Percentiles rank a stretch among this genome's conserved stretches.
Conservation (phyloP, 2,888 invertebrate genomes). For the Philaethria dido region DNA sequence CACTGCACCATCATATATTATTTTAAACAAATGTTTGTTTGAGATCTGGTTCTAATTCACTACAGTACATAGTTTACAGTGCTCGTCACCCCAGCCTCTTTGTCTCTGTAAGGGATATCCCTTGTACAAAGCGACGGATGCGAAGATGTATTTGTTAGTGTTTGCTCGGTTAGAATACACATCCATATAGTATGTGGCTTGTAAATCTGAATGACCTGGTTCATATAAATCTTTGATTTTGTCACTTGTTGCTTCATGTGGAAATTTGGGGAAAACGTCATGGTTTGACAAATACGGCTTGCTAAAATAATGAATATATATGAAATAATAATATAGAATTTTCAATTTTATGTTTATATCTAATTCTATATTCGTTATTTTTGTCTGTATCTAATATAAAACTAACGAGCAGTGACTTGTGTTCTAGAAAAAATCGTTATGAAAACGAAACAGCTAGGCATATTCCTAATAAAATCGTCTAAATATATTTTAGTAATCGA, state of each 20-base stretch:
- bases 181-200: not conserved
- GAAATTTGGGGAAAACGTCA: too few relatives aligned
- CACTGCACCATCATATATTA: not conserved
- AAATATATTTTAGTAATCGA: not conserved
- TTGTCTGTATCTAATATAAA: too few relatives aligned
- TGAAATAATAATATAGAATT: too few relatives aligned
- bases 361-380: too few relatives aligned
- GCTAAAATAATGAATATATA: too few relatives aligned
- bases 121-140: slow-evolving; percentile 21
- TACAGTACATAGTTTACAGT: slow-evolving; percentile 12
- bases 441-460: too few relatives aligned
- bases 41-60: slow-evolving; percentile 19
- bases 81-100: slow-evolving; percentile 20
- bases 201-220: slow-evolving; percentile 13
- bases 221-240: not conserved
- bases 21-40: slow-evolving; percentile 20
- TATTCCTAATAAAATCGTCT: not conserved
- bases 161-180: slow-evolving; percentile 18
- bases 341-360: too few relatives aligned
- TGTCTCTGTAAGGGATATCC: slow-evolving; percentile 19
- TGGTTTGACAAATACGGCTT: too few relatives aligned
- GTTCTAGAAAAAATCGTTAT: too few relatives aligned
- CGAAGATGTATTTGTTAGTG: slow-evolving; percentile 17
- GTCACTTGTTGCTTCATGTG: slow-evolving; percentile 1
- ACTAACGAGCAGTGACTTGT: too few relatives aligned